Evolutionary conservation across 2,888 invertebrate genomes (phyloP).

Genomic region (Macropis europaea): DNA sequence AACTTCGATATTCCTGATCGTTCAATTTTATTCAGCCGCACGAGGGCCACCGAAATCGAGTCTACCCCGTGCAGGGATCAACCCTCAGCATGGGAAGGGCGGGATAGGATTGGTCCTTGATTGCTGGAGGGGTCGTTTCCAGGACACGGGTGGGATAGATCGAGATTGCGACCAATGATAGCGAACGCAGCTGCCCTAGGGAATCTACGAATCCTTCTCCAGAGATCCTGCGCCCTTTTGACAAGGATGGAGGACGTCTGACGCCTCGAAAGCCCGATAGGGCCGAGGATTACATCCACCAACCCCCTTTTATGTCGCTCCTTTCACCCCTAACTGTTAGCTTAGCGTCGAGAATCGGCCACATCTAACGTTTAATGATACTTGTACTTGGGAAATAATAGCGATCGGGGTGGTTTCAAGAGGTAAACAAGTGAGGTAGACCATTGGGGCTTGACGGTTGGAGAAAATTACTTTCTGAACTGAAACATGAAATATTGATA

Average conservation of each 20-base stretch:
- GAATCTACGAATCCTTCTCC: conserved; percentile 48
- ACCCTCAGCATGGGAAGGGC: conserved; percentile 30
- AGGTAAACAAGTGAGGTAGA: conserved; percentile 5
- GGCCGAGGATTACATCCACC: conserved; percentile 11
- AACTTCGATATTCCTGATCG: background rate
- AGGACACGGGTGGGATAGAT: conserved; percentile 71
- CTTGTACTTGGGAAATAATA: conserved; percentile 5
- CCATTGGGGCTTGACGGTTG: too few relatives aligned
- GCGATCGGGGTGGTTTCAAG: background rate
- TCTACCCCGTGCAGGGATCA: conserved; percentile 23
- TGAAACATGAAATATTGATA: too few relatives aligned
- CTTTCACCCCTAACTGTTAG: conserved; percentile 4
- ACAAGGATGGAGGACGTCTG: conserved; percentile 4
- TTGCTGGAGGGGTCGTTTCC: conserved; percentile 73
- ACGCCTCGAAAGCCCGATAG: conserved; percentile 31
- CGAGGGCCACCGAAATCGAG: background rate
- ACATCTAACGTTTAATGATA: background rate
- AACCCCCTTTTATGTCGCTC: background rate
- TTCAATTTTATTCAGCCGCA: background rate
- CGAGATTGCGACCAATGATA: conserved; percentile 79
- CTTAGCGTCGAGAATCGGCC: background rate
- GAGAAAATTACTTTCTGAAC: too few relatives aligned
- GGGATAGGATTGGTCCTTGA: conserved; percentile 77
- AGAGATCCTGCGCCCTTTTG: conserved; percentile 32
- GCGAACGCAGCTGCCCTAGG: conserved; percentile 74